phyloP scores from a whole-genome alignment of 37 sponge, comb jelly and placozoan genomes.

The Eunapius fragilis region DNA sequence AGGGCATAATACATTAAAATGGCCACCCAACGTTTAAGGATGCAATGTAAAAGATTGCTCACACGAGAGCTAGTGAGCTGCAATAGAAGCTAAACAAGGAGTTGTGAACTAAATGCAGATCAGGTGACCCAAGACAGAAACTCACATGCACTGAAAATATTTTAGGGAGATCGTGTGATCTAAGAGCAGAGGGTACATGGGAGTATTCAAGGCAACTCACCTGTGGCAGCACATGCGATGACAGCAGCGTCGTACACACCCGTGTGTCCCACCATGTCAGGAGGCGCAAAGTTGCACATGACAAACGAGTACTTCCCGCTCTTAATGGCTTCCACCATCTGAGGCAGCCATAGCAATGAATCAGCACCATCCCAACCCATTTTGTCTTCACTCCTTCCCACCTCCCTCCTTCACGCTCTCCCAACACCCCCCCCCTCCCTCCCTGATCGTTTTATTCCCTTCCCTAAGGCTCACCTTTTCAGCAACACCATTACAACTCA shows the following conservation, averaged over 20 bases:
- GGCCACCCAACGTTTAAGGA: too few relatives aligned
- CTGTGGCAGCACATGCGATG: constrained; percentile 88
- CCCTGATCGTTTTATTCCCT: neutral
- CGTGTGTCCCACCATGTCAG: constrained; percentile 99
- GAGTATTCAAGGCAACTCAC: constrained; percentile 15
- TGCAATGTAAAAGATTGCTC: too few relatives aligned
- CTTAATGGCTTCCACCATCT: constrained; percentile 83
- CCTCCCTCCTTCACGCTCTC: neutral
- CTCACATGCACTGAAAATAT: too few relatives aligned
- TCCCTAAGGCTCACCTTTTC: constrained; percentile 62
- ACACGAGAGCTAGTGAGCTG: too few relatives aligned
- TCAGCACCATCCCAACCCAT: neutral
- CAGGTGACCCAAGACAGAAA: neutral
- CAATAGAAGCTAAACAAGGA: neutral
- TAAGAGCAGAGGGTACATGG: neutral
- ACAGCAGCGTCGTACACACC: constrained; percentile 93
- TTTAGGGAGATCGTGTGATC: neutral
- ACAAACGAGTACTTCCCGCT: constrained; percentile 86
- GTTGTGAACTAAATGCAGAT: neutral
- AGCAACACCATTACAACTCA: constrained; percentile 93
- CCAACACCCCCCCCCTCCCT: neutral
- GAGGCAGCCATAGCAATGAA: neutral
- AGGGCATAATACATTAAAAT: too few relatives aligned
- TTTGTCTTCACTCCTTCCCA: neutral
- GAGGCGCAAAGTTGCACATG: constrained; percentile 99